phyloP scores from a whole-genome alignment of 2,113 vertebrate genomes.

The Scopus umbretta region DNA sequence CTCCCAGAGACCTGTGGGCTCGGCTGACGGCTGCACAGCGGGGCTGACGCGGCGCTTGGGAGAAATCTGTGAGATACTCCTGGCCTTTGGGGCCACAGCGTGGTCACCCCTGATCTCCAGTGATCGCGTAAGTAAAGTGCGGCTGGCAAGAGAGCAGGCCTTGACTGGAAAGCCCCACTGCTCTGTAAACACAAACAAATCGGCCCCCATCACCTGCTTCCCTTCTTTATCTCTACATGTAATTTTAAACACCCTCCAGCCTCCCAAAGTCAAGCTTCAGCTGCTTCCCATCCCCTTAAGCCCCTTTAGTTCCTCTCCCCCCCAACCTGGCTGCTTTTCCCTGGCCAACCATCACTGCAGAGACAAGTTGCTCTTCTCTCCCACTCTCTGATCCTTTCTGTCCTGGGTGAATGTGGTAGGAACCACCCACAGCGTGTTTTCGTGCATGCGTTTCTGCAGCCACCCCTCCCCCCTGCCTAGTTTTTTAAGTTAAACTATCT shows the following conservation, averaged over 20 bases:
- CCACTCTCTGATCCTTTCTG: constrained; percentile 61
- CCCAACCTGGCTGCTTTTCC: constrained; percentile 19
- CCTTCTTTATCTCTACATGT: constrained; percentile 53
- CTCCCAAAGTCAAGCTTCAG: constrained; percentile 50
- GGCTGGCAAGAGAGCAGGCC: background rate
- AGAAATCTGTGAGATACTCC: background rate
- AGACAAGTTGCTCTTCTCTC: constrained; percentile 58
- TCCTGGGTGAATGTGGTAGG: constrained; percentile 57
- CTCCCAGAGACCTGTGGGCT: background rate
- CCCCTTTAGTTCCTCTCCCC: constrained; percentile 31
- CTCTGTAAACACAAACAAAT: constrained; percentile 54
- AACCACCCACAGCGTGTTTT: constrained; percentile 55
- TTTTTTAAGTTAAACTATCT: constrained; percentile 66
- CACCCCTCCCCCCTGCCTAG: constrained; percentile 19
- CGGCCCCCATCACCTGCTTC: constrained; percentile 54
- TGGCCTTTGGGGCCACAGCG: background rate
- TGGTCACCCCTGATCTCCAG: background rate
- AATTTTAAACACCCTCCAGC: constrained; percentile 58
- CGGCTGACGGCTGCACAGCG: rapidly evolving
- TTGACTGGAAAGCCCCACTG: constrained; percentile 27
- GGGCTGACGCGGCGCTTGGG: background rate
- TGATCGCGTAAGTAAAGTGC: background rate
- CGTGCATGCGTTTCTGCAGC: constrained; percentile 51
- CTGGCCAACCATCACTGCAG: constrained; percentile 38
- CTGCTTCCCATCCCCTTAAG: constrained; percentile 54